These are phyloP conservation scores for Dicrostonyx torquatus DNA, from an alignment of 2,797 vertebrate genomes.

Conservation along the genomic window DNA sequence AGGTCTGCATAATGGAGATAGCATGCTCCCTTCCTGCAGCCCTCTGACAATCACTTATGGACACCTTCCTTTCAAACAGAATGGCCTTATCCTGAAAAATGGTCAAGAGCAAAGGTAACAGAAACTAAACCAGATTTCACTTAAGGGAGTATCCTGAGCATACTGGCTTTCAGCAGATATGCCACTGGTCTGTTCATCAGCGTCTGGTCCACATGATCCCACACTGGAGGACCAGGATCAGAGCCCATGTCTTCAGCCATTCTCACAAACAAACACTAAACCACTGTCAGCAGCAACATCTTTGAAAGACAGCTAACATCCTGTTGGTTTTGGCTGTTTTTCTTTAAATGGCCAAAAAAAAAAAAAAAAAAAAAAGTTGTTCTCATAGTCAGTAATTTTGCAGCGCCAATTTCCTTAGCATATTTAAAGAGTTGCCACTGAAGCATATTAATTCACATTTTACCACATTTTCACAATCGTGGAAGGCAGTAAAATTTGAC, in stretches of 20 bases:
- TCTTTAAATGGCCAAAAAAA: constrained; percentile 49
- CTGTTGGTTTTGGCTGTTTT: constrained; percentile 68
- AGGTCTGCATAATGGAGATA: not conserved
- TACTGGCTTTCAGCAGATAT: not conserved
- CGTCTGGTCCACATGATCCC: not conserved
- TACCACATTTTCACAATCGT: constrained; percentile 52
- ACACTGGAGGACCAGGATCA: not conserved
- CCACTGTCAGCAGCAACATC: constrained; percentile 20
- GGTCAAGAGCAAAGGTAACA: not conserved
- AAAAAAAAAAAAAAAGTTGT: constrained; percentile 34
- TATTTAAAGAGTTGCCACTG: constrained; percentile 60
- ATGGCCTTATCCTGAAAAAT: not conserved
- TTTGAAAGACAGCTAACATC: constrained; percentile 60
- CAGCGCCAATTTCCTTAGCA: constrained; percentile 58
- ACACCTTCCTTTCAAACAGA: not conserved
- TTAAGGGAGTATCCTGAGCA: not conserved
- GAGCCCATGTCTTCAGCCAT: not conserved
- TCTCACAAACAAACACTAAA: constrained; percentile 47
- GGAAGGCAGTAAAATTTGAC: constrained; percentile 42
- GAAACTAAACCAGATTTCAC: not conserved
- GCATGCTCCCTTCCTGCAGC: not conserved
- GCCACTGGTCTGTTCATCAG: not conserved
- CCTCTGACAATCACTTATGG: constrained; percentile 22
- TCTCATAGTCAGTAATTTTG: constrained; percentile 47
- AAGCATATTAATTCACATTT: constrained; percentile 54